Evolutionary conservation across 2,888 invertebrate species (phyloP), one percentile per base, ranked within the genome.

Genomic region (Drosophila mercatorum): DNA sequence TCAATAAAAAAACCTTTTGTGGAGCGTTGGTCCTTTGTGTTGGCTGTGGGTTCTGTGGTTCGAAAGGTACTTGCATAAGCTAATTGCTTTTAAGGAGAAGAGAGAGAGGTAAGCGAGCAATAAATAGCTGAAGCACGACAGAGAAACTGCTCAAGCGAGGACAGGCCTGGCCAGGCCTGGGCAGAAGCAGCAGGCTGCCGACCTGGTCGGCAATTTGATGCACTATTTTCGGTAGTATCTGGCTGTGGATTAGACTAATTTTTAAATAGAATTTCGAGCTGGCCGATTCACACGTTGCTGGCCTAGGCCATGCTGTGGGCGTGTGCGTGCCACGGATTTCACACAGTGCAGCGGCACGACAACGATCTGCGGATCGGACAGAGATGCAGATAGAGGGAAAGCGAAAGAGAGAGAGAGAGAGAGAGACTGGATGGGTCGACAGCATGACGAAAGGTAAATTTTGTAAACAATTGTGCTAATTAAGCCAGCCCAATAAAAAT

Each of bases 401-500:
- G 17, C 17, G 44, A 6, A 22, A 3, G 7, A 12, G 44, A 46
- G 59, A 46, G 47, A 3, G 52, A 7, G 14, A 6, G 28, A 3
- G 7, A 12, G 44, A 46, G 59, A 46, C 11, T n/a, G 11, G 31
- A 6, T 43, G 56, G 58, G 46, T 38, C 26, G 17, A 26, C 67
- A 59, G 87, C 87, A 87, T 87, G 87, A 90, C 86, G 89, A 89
- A 91, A 91, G 90, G 89, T 80, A 90, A 86, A 90, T 85, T 88
- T 91, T 90, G 91, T 90, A 89, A 91, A 91, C 91, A 91, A 91
- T 91, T 90, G 90, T 74, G 68, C 83, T 91, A 91, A 91, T 91
- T 91, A 90, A 90, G 80, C 88, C 83, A 85, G 80, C 79, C 89
- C 80, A 86, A 83, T 88, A 89, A 88, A 88, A 89, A 75, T 76